Evolutionary conservation across 2,113 vertebrate genomes (phyloP).

Genomic region (Microcebus jonahi): DNA sequence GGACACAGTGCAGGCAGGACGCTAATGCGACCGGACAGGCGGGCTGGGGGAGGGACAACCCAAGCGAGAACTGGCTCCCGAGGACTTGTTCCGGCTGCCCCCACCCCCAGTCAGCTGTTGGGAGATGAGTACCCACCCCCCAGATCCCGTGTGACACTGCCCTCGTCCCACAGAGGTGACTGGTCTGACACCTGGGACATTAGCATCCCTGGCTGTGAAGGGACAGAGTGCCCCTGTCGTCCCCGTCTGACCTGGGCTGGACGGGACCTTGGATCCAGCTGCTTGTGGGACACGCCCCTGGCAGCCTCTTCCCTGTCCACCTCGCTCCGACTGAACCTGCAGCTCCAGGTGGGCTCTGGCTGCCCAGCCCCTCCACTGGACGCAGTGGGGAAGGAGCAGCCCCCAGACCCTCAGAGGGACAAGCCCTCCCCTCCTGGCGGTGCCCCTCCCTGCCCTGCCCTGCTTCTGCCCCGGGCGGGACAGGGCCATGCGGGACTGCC

Average conservation of each 20-base stretch:
- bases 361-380: background rate
- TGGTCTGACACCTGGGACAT: background rate
- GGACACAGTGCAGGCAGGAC: background rate
- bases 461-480: too few species aligned
- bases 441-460: background rate
- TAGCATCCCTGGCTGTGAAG: background rate
- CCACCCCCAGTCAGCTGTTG: background rate
- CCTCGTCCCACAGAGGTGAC: background rate
- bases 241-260: background rate
- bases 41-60: background rate
- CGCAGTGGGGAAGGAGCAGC: background rate
- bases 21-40: background rate
- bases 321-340: background rate
- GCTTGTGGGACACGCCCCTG: background rate
- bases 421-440: background rate
- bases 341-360: background rate
- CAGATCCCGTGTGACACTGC: rapidly evolving
- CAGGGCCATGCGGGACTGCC: too few species aligned
- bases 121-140: too few species aligned
- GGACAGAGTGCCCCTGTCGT: background rate
- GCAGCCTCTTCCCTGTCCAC: background rate
- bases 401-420: background rate
- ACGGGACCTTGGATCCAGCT: rapidly evolving
- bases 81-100: rapidly evolving
- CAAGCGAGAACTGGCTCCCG: rapidly evolving